Evolutionary conservation across 2,888 invertebrate species (phyloP).

Genomic region (Caradrina kadenii): DNA sequence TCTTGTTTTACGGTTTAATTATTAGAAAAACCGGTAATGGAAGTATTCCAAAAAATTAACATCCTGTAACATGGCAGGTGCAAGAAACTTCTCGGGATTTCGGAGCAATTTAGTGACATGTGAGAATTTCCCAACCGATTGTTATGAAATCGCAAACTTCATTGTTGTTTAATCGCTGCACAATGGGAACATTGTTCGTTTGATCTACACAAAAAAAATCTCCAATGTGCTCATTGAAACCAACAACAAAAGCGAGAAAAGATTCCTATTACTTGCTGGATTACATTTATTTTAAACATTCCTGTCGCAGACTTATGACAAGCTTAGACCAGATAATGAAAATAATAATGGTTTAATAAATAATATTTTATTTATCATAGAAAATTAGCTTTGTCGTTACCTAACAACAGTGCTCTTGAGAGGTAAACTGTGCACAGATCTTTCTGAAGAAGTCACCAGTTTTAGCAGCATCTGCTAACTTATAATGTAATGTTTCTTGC

Average conservation of each 20-base stretch:
- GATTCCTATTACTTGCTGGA: constrained; percentile 26
- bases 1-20: constrained; percentile 9
- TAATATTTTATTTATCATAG: constrained; percentile 24
- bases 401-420: constrained; percentile 17
- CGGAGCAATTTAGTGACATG: constrained; percentile 74
- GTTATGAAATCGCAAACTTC: constrained; percentile 83
- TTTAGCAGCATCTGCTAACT: constrained; percentile 22
- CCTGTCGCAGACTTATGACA: background rate
- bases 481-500: constrained; percentile 7
- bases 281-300: constrained; percentile 13
- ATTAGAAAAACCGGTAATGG: constrained; percentile 14
- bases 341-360: constrained; percentile 9
- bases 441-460: constrained; percentile 32
- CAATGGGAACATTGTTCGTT: constrained; percentile 81
- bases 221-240: constrained; percentile 51
- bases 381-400: constrained; percentile 30
- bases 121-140: constrained; percentile 84
- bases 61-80: constrained; percentile 70
- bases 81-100: constrained; percentile 63
- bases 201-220: constrained; percentile 70
- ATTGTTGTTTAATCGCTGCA: constrained; percentile 83
- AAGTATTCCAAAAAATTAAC: constrained; percentile 33
- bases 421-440: constrained; percentile 17
- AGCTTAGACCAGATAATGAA: background rate
- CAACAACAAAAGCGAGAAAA: constrained; percentile 47